Conservation (phyloP, 2,888 invertebrate species). For the Drosophila buzzatii region DNA sequence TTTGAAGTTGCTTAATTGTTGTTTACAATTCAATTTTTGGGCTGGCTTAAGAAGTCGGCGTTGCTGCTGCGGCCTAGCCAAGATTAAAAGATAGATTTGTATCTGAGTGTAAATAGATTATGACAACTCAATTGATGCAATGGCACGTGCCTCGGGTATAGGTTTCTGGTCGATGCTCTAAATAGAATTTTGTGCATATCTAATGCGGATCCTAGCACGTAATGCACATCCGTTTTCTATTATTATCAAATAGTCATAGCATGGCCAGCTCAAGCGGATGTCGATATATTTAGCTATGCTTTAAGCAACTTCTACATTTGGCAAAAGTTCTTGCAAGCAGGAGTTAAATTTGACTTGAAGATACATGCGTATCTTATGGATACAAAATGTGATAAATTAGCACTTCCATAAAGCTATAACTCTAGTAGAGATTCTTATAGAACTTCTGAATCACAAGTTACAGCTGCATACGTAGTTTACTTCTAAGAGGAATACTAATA, state of each 20-base stretch:
- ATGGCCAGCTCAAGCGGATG: no score
- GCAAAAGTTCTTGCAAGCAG: no score
- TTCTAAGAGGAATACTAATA: not conserved
- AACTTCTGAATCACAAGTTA: not conserved
- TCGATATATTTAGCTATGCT: no score
- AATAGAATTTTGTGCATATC: conserved; percentile 4
- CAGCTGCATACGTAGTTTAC: not conserved
- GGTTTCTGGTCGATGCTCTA: not conserved
- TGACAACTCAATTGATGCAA: conserved; percentile 10
- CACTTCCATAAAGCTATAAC: no score
- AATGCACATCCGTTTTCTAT: not conserved
- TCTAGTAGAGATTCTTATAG: not conserved
- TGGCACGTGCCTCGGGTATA: conserved; percentile 8
- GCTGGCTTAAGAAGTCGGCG: conserved; percentile 27
- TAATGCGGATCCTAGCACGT: conserved; percentile 4
- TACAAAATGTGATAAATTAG: no score
- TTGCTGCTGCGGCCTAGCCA: conserved; percentile 26
- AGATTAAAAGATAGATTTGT: conserved; percentile 22
- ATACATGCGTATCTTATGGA: not conserved
- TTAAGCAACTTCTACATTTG: no score
- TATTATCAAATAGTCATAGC: not conserved
- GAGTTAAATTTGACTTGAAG: not conserved
- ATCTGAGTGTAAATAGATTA: conserved; percentile 16
- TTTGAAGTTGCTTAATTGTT: conserved; percentile 62
- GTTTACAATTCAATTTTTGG: conserved; percentile 65